Conservation (phyloP, 2,113 vertebrate species). For the Cynopterus brachyotis region DNA sequence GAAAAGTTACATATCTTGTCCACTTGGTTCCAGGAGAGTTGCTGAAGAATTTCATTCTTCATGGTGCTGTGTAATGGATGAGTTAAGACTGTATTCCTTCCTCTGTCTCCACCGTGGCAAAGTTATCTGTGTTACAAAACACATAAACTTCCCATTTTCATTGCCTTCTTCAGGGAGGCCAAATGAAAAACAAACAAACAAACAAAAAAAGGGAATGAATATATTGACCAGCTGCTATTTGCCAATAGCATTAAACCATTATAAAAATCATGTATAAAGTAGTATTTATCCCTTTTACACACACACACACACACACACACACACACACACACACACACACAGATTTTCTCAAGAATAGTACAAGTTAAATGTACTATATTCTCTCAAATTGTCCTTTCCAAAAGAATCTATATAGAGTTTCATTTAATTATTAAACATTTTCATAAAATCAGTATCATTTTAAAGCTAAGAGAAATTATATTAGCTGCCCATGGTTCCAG, state of each 20-base stretch:
- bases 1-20: not conserved
- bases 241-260: not conserved
- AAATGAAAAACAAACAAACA: not conserved
- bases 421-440: not conserved
- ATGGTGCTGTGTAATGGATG: fast-evolving
- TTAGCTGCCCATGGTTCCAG: not conserved
- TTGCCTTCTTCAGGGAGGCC: not conserved
- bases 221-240: not conserved
- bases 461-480: not conserved
- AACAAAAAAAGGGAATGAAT: not conserved
- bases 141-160: not conserved
- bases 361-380: not conserved
- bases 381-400: not conserved
- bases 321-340: not conserved
- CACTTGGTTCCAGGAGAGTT: not conserved
- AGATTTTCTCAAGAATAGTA: not conserved
- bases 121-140: not conserved
- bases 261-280: not conserved
- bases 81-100: not conserved
- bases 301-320: not conserved
- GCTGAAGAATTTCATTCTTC: not conserved
- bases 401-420: not conserved
- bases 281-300: not conserved
- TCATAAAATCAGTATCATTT: not conserved
- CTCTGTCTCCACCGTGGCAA: not conserved